phyloP scores from a whole-genome alignment of 2,888 invertebrate genomes.

The Cristatella mucedo region DNA sequence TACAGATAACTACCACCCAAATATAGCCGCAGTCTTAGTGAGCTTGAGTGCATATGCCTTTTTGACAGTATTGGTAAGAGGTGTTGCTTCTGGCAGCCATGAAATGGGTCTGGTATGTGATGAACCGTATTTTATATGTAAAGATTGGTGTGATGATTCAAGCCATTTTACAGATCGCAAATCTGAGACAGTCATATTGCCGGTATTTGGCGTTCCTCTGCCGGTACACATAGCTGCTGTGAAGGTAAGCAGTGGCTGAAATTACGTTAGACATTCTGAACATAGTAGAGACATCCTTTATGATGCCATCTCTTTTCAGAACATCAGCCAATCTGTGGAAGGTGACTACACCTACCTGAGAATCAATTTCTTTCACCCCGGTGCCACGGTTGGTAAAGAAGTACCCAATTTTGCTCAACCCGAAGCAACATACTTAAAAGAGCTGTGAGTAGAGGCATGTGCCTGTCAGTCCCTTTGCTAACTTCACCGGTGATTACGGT shows the following conservation, averaged over 20 bases:
- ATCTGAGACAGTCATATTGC: slow-evolving; percentile 94
- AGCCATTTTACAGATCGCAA: slow-evolving; percentile 56
- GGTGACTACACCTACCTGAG: slow-evolving; percentile 94
- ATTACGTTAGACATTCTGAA: neutral
- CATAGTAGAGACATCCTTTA: no score
- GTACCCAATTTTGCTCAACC: slow-evolving; percentile 78
- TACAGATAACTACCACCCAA: no score
- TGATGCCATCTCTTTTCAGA: slow-evolving; percentile 43
- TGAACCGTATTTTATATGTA: no score
- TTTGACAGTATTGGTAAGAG: no score
- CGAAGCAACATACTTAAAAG: slow-evolving; percentile 91
- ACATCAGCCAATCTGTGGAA: slow-evolving; percentile 93
- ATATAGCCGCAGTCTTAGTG: no score
- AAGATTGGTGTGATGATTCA: neutral
- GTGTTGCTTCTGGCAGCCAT: no score
- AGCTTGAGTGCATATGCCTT: no score
- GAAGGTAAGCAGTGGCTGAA: slow-evolving; percentile 43
- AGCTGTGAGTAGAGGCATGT: slow-evolving; percentile 75
- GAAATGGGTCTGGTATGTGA: no score
- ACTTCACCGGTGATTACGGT: no score
- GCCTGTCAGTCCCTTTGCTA: no score
- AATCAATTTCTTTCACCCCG: slow-evolving; percentile 96
- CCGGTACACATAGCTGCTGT: slow-evolving; percentile 98
- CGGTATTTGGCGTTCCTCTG: slow-evolving; percentile 83
- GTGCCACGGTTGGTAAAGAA: slow-evolving; percentile 82